phyloP scores from a whole-genome alignment of 2,113 vertebrate species.

The Epinephelus fuscoguttatus region DNA sequence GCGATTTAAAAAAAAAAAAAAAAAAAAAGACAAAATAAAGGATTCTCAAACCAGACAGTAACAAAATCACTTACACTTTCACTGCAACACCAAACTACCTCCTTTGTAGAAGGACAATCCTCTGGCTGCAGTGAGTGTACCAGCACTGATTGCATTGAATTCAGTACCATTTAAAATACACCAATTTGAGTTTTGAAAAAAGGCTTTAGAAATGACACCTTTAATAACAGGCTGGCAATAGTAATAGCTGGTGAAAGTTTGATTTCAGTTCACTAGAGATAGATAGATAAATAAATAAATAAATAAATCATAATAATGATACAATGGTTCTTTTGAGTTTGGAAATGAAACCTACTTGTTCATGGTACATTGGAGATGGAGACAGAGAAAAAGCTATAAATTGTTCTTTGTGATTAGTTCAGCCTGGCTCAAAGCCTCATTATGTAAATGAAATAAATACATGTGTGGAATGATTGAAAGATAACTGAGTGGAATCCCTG shows the following conservation, averaged over 20 bases:
- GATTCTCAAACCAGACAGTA: background rate
- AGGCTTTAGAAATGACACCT: background rate
- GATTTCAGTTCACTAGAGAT: background rate
- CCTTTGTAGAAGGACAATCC: background rate
- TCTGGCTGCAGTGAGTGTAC: background rate
- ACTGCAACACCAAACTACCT: background rate
- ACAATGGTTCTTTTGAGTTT: background rate
- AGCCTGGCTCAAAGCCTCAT: background rate
- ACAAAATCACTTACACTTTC: background rate
- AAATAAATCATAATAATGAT: no score
- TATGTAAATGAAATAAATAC: conserved; percentile 3
- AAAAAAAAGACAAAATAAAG: background rate
- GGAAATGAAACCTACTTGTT: background rate
- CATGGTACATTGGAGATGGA: background rate
- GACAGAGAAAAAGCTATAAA: background rate
- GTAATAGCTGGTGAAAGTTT: background rate
- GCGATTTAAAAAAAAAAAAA: background rate
- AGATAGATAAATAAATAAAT: no score
- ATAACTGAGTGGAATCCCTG: background rate
- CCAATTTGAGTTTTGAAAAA: background rate
- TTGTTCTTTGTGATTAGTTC: background rate
- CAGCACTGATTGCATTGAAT: background rate
- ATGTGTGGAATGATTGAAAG: background rate
- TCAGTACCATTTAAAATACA: background rate
- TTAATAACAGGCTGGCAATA: background rate